Conservation (phyloP, 2,888 invertebrate genomes). For the Erebia aethiops region DNA sequence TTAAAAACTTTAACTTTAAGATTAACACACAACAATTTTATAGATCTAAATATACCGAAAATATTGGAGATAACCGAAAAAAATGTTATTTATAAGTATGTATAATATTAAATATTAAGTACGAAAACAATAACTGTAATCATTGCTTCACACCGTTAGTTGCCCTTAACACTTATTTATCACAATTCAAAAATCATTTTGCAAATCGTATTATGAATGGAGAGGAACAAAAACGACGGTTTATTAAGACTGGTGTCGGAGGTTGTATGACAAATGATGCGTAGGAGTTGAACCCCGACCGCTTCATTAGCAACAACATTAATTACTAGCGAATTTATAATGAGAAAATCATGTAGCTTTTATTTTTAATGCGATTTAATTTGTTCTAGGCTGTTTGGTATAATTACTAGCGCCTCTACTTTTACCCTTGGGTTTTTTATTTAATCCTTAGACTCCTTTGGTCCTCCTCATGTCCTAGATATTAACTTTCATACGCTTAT, state of each 20-base stretch:
- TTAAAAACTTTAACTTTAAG: no score
- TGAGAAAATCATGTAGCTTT: constrained; percentile 60
- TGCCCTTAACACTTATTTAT: neutral
- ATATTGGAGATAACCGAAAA: no score
- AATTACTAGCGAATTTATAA: constrained; percentile 73
- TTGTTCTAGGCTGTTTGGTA: constrained; percentile 42
- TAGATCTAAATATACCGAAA: no score
- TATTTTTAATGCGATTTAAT: constrained; percentile 48
- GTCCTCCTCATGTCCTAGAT: no score
- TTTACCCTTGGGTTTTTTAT: neutral
- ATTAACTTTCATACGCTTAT: no score
- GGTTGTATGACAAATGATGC: constrained; percentile 79
- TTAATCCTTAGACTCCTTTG: no score
- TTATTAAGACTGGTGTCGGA: constrained; percentile 68
- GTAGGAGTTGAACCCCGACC: constrained; percentile 69
- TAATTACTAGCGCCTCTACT: constrained; percentile 27
- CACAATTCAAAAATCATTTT: constrained; percentile 24
- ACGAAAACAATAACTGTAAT: neutral
- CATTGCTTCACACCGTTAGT: neutral
- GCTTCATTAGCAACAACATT: constrained; percentile 75
- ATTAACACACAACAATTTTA: no score
- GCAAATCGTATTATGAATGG: constrained; percentile 37
- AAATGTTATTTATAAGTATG: no score
- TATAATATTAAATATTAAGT: no score
- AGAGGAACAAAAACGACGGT: constrained; percentile 44